Percentiles rank a stretch among this genome's conserved stretches.
Evolutionary conservation across 2,888 invertebrate species (phyloP).

Genomic region (Drosophila fungiperda): DNA sequence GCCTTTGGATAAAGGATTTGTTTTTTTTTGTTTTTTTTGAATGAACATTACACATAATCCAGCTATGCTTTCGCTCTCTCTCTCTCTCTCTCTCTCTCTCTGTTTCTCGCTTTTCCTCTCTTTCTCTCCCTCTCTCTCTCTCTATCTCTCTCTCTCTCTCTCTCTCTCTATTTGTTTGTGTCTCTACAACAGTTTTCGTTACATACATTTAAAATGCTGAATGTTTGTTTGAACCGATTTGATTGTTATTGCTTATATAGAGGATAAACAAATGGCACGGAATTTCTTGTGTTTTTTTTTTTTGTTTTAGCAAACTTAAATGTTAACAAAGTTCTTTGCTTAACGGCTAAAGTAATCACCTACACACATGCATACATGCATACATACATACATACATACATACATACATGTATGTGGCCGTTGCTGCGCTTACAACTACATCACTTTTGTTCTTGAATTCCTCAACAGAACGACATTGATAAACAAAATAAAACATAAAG

Average conservation of each 20-base stretch:
- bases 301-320: constrained; percentile 63
- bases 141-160: background rate
- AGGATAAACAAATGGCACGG: constrained; percentile 80
- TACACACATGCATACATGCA: constrained; percentile 21
- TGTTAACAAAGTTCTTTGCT: constrained; percentile 67
- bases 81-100: background rate
- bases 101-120: background rate
- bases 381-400: background rate
- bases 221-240: constrained; percentile 69
- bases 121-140: background rate
- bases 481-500: constrained; percentile 41
- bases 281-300: constrained; percentile 59
- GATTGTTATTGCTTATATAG: constrained; percentile 73
- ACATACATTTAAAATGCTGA: constrained; percentile 71
- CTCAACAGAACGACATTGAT: constrained; percentile 59
- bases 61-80: constrained; percentile 28
- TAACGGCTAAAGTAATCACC: constrained; percentile 40
- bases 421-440: constrained; percentile 83
- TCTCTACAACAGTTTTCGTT: constrained; percentile 19
- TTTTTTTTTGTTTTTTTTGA: constrained; percentile 40
- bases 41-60: constrained; percentile 71
- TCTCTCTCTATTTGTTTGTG: background rate
- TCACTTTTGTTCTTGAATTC: constrained; percentile 81
- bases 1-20: constrained; percentile 70
- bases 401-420: constrained; percentile 40